These are phyloP conservation scores for Ramphastos sulfuratus DNA, from an alignment of 2,113 vertebrate genomes.

Conservation along the genomic window DNA sequence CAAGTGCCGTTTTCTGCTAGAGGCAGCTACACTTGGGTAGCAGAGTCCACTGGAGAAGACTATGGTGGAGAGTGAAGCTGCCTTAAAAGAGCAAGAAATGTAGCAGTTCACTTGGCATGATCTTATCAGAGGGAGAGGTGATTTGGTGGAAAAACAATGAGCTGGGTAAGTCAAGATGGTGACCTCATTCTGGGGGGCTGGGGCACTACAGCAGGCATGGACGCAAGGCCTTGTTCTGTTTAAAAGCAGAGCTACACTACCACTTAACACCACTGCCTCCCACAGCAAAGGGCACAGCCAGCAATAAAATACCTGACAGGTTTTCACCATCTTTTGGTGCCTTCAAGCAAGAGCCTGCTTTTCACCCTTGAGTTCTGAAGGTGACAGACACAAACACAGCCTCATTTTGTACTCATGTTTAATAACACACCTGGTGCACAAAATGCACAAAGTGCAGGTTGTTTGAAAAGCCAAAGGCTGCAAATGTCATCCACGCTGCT, in stretches of 20 bases:
- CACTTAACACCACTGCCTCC: not conserved
- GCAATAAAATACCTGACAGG: not conserved
- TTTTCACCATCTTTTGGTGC: not conserved
- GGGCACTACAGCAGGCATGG: not conserved
- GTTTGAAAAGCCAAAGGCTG: not conserved
- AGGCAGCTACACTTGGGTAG: not conserved
- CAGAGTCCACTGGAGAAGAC: not conserved
- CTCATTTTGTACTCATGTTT: not conserved
- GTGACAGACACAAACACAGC: not conserved
- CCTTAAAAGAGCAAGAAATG: not conserved
- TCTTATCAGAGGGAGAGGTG: not conserved
- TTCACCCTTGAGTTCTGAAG: not conserved
- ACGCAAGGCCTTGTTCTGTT: not conserved
- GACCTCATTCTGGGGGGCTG: too few relatives aligned
- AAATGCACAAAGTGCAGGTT: not conserved
- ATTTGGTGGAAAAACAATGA: not conserved
- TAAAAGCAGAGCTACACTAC: not conserved
- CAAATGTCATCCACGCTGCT: not conserved
- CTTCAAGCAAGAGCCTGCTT: not conserved
- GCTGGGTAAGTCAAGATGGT: not conserved
- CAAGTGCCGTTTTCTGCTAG: not conserved
- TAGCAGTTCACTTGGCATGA: not conserved
- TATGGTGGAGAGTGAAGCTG: not conserved
- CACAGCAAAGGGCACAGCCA: not conserved
- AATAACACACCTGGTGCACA: not conserved